These are phyloP conservation scores for Lepilemur ruficaudatus DNA, from an alignment of 2,797 vertebrate genomes.

Conservation along the genomic window DNA sequence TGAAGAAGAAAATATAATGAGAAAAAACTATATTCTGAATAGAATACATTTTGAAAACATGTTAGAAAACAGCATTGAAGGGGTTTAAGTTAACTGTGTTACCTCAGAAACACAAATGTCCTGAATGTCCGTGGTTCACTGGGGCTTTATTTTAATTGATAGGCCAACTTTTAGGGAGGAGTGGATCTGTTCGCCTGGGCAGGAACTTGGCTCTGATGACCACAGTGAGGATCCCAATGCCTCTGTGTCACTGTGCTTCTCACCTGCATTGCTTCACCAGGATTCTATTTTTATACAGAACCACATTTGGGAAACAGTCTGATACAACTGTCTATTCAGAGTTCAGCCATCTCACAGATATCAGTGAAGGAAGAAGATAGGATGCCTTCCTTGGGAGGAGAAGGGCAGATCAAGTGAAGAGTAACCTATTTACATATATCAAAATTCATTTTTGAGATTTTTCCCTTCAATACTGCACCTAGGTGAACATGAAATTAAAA, in stretches of 20 bases:
- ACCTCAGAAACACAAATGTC: constrained; percentile 1
- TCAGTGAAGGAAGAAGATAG: not conserved
- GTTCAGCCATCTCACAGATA: not conserved
- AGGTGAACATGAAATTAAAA: constrained; percentile 43
- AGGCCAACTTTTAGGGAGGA: not conserved
- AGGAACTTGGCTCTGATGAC: too few species aligned
- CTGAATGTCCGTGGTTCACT: not conserved
- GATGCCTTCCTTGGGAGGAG: not conserved
- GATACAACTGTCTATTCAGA: not conserved
- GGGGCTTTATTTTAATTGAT: not conserved
- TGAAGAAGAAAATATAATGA: constrained; percentile 59
- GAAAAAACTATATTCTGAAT: not conserved
- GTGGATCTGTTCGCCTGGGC: not conserved
- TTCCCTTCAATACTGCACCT: not conserved
- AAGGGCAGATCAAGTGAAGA: not conserved
- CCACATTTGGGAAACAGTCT: not conserved
- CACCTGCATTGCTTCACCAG: not conserved
- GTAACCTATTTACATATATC: not conserved
- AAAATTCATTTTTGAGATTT: not conserved
- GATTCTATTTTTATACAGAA: not conserved
- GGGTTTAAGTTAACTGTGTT: not conserved
- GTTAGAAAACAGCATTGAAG: constrained; percentile 5
- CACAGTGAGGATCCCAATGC: not conserved
- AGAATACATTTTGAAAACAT: not conserved
- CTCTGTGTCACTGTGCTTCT: not conserved